Conservation (phyloP, 64 coral and sea anemone species). For the Orbicella faveolata region DNA sequence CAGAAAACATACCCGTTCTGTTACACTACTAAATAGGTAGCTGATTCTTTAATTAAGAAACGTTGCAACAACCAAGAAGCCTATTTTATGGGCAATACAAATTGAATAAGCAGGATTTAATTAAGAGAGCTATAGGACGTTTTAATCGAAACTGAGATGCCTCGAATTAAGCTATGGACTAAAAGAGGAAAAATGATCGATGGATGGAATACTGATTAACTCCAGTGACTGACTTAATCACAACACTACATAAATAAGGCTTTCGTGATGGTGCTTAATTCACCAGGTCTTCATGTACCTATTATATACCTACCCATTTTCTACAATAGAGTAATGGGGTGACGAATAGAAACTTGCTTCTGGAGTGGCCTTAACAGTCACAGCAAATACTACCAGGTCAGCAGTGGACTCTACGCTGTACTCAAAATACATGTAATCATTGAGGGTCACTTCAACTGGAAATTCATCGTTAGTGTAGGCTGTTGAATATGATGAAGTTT, state of each 20-base stretch:
- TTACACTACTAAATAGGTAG: too few species aligned
- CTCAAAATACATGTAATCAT: not conserved
- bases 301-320: not conserved
- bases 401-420: constrained; percentile 11
- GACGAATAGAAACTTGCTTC: not conserved
- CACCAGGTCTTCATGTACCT: too few species aligned
- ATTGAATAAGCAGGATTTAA: too few species aligned
- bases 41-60: not conserved
- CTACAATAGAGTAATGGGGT: not conserved
- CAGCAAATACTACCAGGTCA: constrained; percentile 9
- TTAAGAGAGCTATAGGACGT: too few species aligned
- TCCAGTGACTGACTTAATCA: not conserved
- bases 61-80: too few species aligned
- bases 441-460: not conserved
- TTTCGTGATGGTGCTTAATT: too few species aligned
- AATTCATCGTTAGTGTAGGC: not conserved
- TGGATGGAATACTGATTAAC: not conserved
- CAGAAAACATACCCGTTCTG: not conserved
- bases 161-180: too few species aligned
- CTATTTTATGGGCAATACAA: not conserved
- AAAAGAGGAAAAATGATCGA: not conserved
- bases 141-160: too few species aligned
- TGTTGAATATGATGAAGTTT: not conserved
- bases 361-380: constrained; percentile 15
- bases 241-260: too few species aligned